Base-by-base conservation (phyloP, 2,113 vertebrate species). In the Fulmarus glacialis region DNA sequence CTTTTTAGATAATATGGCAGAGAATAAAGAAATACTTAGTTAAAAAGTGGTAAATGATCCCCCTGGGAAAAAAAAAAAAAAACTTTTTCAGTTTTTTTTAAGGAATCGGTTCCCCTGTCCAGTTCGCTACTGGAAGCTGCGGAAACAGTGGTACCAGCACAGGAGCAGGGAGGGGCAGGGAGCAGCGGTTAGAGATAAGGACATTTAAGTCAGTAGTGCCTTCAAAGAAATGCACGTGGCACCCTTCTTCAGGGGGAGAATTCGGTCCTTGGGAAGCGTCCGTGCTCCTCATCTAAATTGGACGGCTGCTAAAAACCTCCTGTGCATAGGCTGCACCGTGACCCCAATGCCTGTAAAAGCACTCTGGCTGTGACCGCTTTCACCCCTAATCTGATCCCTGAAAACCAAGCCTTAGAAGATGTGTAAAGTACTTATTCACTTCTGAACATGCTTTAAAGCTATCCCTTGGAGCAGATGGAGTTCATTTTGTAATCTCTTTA, bases 401-500 rank as follows among this genome's bases (percentile, higher is more conserved):
- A 64, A 95, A 94, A 79, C 58, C 55, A 60, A 87, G 66, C 83
- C 87, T 87, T 5, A 62, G 89, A 84, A 88, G 79, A 82, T 60
- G 64, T 60, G 60, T 93, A 72, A 96, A 93, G 64, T 52, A 84
- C 89, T 95, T 87, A 78, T 1, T 82, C 38, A 24, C 93, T 93
- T 96, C 89, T 92, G 85, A 97, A 62, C 58, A 12, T 4, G 53
- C 66, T 94, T 93, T 96, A 94, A 92, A 96, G 92, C 85, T 90
- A 90, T 93, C 79, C 92, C 82, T 95, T 62, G 45, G 79, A 97
- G 85, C 87, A 96, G 92, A 93, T 80, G 78, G 95, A 93, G 93
- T 95, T 91, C 90, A 83, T 94, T 96, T 93, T 90, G 92, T 96
- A 96, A 97, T 91, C 92, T 88, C 93, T 93, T 89, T 80, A 70